Evolutionary conservation across 2,888 invertebrate genomes (phyloP).

Genomic region (Synanthedon myopaeformis): DNA sequence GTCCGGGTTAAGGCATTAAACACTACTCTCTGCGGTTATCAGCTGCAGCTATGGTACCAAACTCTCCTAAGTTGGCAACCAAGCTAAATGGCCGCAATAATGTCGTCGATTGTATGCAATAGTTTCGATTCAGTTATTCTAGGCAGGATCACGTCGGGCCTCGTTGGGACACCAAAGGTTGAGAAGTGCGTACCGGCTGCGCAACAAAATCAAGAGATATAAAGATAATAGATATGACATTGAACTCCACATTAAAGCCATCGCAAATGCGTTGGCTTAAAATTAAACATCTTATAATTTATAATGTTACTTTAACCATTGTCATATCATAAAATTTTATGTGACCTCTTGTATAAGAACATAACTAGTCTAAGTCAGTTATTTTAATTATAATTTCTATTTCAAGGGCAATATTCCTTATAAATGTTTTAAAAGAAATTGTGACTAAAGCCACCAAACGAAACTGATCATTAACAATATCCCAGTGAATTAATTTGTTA

Average conservation of each 20-base stretch:
- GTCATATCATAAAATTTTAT: too few relatives aligned
- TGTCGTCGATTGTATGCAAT: constrained; percentile 19
- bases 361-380: too few relatives aligned
- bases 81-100: neutral
- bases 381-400: too few relatives aligned
- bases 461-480: too few relatives aligned
- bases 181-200: constrained; percentile 29
- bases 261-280: neutral
- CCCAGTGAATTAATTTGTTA: too few relatives aligned
- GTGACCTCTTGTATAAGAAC: too few relatives aligned
- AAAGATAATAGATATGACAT: neutral
- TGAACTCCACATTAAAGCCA: neutral
- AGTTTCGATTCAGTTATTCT: constrained; percentile 18
- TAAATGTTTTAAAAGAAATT: too few relatives aligned
- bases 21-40: too few relatives aligned
- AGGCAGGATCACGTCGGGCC: constrained; percentile 33
- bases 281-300: neutral
- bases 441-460: too few relatives aligned
- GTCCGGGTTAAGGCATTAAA: neutral
- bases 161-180: constrained; percentile 38
- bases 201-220: constrained; percentile 11
- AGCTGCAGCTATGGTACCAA: neutral
- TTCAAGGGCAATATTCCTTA: too few relatives aligned
- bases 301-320: too few relatives aligned
- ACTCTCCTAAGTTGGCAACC: neutral